Evolutionary conservation across 2,797 vertebrate species (phyloP), one percentile per base, ranked within the genome.

Genomic region (Zalophus californianus): DNA sequence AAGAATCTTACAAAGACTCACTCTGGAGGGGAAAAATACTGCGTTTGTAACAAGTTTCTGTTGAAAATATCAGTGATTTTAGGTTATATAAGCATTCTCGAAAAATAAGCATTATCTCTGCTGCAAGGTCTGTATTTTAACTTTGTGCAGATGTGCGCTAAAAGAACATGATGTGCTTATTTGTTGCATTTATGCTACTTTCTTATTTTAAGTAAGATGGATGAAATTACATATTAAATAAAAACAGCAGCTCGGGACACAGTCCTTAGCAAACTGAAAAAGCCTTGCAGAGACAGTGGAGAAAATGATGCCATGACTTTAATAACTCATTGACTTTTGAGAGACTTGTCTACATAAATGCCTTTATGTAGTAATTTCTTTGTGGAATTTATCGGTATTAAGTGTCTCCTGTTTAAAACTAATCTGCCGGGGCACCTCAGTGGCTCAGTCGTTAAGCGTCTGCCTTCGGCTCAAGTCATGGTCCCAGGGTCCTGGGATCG

Each of bases 151-250:
- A 98, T 99, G 98, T 98, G 96, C 85, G 89, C 97, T 98, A 97
- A 98, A 97, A 98, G 98, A 98, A 98, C 98, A 98, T 94, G 98
- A 98, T 98, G 98, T 98, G 98, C 98, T 98, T 98, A 98, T 99
- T 99, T 99, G 98, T 98, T 98, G 95, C 97, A 98, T 98, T 98
- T 98, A 98, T 98, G 97, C 97, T 98, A 95, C 98, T 98, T 98
- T 98, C 98, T 98, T 98, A 97, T 96, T 98, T 98, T 98, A 96
- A 95, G 58, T 98, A 98, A 98, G 97, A 98, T 97, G 98, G 98
- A 98, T 99, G 98, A 98, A 98, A 98, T 99, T 98, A 98, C 98
- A 70, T 98, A 98, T 98, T 98, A 99, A 98, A 98, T 98, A 97
- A 98, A 98, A 98, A 98, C 96, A 96, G 98, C 96, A 97, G 97